Base-by-base conservation (phyloP, 2,888 invertebrate genomes). In the Melieria picta region DNA sequence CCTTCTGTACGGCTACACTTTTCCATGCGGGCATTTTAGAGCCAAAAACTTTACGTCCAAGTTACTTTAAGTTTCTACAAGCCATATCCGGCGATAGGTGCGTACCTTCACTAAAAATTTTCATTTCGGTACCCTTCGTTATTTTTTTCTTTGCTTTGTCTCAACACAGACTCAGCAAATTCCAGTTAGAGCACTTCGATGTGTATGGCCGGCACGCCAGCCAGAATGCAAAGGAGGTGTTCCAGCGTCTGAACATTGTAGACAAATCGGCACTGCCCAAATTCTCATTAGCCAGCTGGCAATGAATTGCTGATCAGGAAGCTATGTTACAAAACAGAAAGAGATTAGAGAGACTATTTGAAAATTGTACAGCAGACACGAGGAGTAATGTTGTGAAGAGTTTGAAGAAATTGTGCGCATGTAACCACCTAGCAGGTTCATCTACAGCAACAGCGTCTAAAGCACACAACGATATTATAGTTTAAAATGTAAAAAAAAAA, bases 31-130 rank as follows among this genome's bases (percentile, higher is more conserved):
- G 93, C 67, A 90, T 94, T 52, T 80, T 94, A 72, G 95, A 96
- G 83, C 94, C 95, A 0, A 91, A 92, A 72, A 92, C 91, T 81
- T 85, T 96, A 75, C 89, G 95, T 76, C 89, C 91, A n/a, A 94
- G 93, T 69, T 96, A 96, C 86, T 94, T 93, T 90, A 93, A 92
- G 82, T 95, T 95, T 85, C 87, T 96, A 57, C 89, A 91, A 76
- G 89, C 89, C 73, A 88, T 94, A 74, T 95, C 95, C 0, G 93
- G 93, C 58, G 91, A 90, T 84, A 88, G 91, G 91, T 90, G 82
- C 85, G 79, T 76, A 65, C 9, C 30, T 56, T 30, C 46, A 6
- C 6, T 11, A 16, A 47, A 56, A 56, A 16, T 4, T 56, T 5
- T 7, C 13, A n/a, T 47, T 16, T 47, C 55, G 57, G n/a, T 42